These are phyloP conservation scores for Hecatera dysodea DNA, from an alignment of 2,888 invertebrate species.

Conservation along the genomic window DNA sequence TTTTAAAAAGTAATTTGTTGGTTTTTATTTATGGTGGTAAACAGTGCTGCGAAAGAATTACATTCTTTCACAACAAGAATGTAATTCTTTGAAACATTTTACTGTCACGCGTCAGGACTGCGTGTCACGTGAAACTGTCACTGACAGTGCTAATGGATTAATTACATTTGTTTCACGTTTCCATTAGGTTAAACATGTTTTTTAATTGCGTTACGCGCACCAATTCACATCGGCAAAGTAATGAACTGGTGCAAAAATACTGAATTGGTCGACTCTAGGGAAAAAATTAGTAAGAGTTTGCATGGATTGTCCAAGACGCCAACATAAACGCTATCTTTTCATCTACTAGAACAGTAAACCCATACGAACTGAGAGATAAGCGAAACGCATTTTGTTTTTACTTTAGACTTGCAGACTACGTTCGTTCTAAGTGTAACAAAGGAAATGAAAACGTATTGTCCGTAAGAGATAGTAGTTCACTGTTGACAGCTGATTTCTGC, in stretches of 20 bases:
- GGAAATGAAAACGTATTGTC: slow-evolving; percentile 26
- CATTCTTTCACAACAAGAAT: slow-evolving; percentile 37
- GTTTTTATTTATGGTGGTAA: slow-evolving; percentile 33
- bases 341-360: background rate
- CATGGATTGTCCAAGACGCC: background rate
- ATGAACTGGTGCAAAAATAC: slow-evolving; percentile 2
- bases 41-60: slow-evolving; percentile 25
- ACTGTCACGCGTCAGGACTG: slow-evolving; percentile 39
- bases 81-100: slow-evolving; percentile 40
- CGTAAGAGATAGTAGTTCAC: slow-evolving; percentile 40
- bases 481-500: slow-evolving; percentile 60
- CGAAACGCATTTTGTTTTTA: slow-evolving; percentile 34
- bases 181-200: slow-evolving; percentile 42
- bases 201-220: slow-evolving; percentile 24
- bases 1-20: slow-evolving; percentile 22
- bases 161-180: slow-evolving; percentile 46
- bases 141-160: slow-evolving; percentile 49
- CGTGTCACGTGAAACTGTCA: slow-evolving; percentile 46
- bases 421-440: slow-evolving; percentile 24
- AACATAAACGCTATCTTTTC: slow-evolving; percentile 9
- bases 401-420: slow-evolving; percentile 6
- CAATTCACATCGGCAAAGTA: slow-evolving; percentile 23
- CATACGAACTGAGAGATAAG: slow-evolving; percentile 26
- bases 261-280: background rate
- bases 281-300: background rate